Evolutionary conservation across 2,888 invertebrate species (phyloP), one percentile per base, ranked within the genome.

Genomic region (Odontocolon sp.): DNA sequence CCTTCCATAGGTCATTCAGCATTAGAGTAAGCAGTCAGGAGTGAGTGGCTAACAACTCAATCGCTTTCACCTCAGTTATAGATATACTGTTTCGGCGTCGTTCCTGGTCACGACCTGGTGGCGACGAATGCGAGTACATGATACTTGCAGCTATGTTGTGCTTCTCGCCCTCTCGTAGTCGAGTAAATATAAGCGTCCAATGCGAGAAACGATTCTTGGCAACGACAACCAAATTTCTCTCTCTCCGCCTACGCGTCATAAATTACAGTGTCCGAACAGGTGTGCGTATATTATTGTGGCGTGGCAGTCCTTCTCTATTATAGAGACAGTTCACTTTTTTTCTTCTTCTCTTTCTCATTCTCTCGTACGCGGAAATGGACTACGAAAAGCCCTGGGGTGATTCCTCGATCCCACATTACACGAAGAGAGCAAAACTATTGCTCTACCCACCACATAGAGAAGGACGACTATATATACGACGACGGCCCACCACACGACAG

Each of bases 191-290:
- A 87, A 86, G 85, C 83, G 80, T 85, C 47, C 21, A 14, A 5
- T n/a, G 57, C 56, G 64, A 61, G 59, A 6, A 87, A 87, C 84
- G 83, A 80, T 80, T 87, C 87, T 88, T 88, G 88, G 88, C 88
- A 88, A 77, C 82, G 81, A 67, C 68, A 77, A n/a, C 50, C 2
- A 59, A 66, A 66, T 21, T 33, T 52, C 52, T 38, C 70, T 47
- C 59, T 11, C 36, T 67, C 38, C 87, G 85, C 87, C 85, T 85
- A 84, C 87, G 81, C 84, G 82, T 81, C 31, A 87, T 88, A 85
- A 82, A 86, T 89, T 86, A 87, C 79, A 59, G 82, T 75, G 61
- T 66, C 67, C 74, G 81, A 88, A 88, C 88, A 88, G 87, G 88
- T 88, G 88, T 85, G 85, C 82, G 84, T 69, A 47, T 85, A 86